phyloP scores from a whole-genome alignment of 1,140 invertebrate species.

The Trichomalopsis sarcophagae region DNA sequence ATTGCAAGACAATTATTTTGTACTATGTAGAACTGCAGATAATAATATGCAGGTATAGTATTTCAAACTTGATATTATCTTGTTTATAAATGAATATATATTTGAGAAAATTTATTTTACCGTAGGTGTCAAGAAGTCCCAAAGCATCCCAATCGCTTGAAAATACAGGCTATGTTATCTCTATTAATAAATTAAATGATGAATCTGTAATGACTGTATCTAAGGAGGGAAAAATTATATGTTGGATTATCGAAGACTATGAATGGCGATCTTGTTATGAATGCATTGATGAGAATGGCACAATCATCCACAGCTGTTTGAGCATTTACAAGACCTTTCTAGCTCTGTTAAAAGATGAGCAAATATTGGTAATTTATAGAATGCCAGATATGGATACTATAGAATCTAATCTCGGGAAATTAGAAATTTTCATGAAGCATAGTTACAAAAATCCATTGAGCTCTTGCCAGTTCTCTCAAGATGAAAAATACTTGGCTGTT shows the following conservation, averaged over 20 bases:
- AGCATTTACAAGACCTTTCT: conserved; percentile 60
- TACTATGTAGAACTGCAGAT: conserved; percentile 60
- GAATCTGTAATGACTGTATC: conserved; percentile 62
- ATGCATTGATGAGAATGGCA: conserved; percentile 39
- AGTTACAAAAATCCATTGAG: conserved; percentile 56
- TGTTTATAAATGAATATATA: neutral
- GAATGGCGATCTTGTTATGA: conserved; percentile 55
- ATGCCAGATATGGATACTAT: conserved; percentile 34
- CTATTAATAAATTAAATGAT: conserved; percentile 59
- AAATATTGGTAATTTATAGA: conserved; percentile 46
- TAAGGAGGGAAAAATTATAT: conserved; percentile 59
- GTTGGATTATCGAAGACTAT: conserved; percentile 59
- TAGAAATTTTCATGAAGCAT: conserved; percentile 40
- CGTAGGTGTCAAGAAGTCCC: conserved; percentile 55
- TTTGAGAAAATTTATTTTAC: conserved; percentile 2
- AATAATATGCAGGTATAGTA: conserved; percentile 60
- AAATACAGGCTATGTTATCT: conserved; percentile 59
- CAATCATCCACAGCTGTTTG: conserved; percentile 62
- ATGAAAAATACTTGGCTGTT: conserved; percentile 67
- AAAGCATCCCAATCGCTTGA: conserved; percentile 48
- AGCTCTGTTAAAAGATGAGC: conserved; percentile 58
- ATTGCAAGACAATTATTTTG: conserved; percentile 50
- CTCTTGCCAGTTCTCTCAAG: conserved; percentile 68
- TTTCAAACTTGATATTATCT: neutral
- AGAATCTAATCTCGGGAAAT: conserved; percentile 20